Evolutionary conservation across 1,140 invertebrate genomes (phyloP), one percentile per base, ranked within the genome.

Genomic region (Monochamus saltuarius): DNA sequence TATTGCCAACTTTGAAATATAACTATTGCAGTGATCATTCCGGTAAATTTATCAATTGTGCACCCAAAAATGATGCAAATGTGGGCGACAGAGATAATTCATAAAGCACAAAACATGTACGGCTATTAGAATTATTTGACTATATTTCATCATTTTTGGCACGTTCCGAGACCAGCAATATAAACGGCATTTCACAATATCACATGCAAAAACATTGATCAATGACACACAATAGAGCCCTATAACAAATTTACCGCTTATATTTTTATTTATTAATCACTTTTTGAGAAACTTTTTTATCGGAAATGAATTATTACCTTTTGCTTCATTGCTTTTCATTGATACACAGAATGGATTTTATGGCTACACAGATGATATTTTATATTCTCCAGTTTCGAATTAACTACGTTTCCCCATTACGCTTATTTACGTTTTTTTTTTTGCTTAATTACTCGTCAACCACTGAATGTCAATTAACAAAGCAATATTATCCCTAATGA

Each of bases 151-250:
- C 58, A 64, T 67, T 56, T 67, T 19, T 67, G 51, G 58, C 65
- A 61, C 62, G 51, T 67, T 47, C 58, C 52, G 43, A 67, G 46
- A 45, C 55, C 47, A 59, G 46, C 51, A 43, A 50, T 59, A 61
- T 64, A 61, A 64, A 61, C 59, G 61, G 61, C 46, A 38, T 29
- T 36, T 49, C 62, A 64, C 62, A 67, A 64, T 64, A 64, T 64
- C 65, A 59, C 65, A 64, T 67, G 65, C 59, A 53, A 67, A 62
- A 67, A 67, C 62, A 64, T 64, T 67, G 65, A 67, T 67, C 62
- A 67, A 67, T 67, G 17, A 58, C 49, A 56, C 55, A 67, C 65
- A 67, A 67, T 64, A 56, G 61, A 46, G 43, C 57, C 19, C 47
- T 59, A 50, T 50, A 42, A 22, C 47, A 59, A 59, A 51, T 58